These are phyloP conservation scores for Acleris laterana DNA, from an alignment of 2,888 invertebrate genomes.

Conservation along the genomic window DNA sequence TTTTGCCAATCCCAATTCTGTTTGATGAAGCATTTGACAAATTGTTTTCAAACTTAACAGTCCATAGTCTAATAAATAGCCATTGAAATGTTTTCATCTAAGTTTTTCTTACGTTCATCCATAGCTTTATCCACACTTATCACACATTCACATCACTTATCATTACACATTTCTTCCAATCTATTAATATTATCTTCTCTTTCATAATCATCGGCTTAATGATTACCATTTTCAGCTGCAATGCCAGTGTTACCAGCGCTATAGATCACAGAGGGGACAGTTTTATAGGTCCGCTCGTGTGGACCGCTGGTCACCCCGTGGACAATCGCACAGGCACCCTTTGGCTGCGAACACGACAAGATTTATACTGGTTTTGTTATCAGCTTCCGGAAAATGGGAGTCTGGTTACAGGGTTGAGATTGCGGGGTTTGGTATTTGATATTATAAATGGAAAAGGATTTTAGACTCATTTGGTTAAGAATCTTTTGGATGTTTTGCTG, in stretches of 20 bases:
- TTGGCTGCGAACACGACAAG: constrained; percentile 15
- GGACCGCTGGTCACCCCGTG: constrained; percentile 3
- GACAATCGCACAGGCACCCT: background rate
- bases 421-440: constrained; percentile 7
- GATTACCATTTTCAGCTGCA: background rate
- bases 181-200: background rate
- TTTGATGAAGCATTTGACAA: too few relatives aligned
- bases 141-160: too few relatives aligned
- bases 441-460: constrained; percentile 24
- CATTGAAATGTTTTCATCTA: too few relatives aligned
- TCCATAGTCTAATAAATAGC: too few relatives aligned
- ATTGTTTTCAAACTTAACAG: too few relatives aligned
- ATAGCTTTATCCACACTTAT: too few relatives aligned
- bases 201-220: background rate
- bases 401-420: constrained; percentile 15
- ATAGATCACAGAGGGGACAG: constrained; percentile 28
- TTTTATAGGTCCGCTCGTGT: constrained; percentile 29
- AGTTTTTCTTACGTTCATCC: too few relatives aligned
- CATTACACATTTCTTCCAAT: background rate
- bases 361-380: constrained; percentile 31
- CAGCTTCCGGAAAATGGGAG: constrained; percentile 25
- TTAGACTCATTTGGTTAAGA: background rate
- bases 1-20: too few relatives aligned
- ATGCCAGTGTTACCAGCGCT: background rate
- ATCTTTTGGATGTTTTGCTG: too few relatives aligned